phyloP scores from a whole-genome alignment of 2,113 vertebrate genomes.

The Lates calcarifer region DNA sequence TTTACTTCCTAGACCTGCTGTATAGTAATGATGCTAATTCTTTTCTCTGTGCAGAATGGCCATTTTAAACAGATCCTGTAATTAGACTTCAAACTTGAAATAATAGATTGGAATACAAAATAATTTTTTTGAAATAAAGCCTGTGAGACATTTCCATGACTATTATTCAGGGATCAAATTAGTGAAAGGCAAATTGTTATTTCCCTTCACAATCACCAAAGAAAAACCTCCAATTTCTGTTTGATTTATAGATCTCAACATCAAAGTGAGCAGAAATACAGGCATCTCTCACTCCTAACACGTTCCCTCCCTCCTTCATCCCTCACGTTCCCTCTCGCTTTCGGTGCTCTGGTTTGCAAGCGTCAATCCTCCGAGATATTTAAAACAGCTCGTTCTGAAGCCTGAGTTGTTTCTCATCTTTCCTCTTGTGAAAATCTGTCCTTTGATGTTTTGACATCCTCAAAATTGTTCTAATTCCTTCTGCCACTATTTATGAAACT shows the following conservation, averaged over 20 bases:
- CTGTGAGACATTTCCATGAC: background rate
- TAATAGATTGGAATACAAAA: slow-evolving; percentile 23
- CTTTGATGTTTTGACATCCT: slow-evolving; percentile 61
- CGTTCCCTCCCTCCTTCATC: background rate
- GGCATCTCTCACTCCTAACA: slow-evolving; percentile 8
- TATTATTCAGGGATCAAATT: slow-evolving; percentile 25
- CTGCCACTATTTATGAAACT: slow-evolving; percentile 57
- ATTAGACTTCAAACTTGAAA: slow-evolving; percentile 39
- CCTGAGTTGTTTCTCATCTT: slow-evolving; percentile 45
- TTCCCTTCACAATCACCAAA: slow-evolving; percentile 3
- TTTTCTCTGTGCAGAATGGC: slow-evolving; percentile 14
- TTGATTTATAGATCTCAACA: slow-evolving; percentile 5
- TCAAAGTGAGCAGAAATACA: slow-evolving; percentile 41
- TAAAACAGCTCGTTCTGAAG: slow-evolving; percentile 35
- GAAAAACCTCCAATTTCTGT: slow-evolving; percentile 13
- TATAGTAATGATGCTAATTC: slow-evolving; percentile 39
- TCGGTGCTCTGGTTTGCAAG: slow-evolving; percentile 10
- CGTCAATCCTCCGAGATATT: slow-evolving; percentile 53
- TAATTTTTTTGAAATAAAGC: background rate
- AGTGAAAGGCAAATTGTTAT: background rate
- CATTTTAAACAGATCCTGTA: slow-evolving; percentile 39
- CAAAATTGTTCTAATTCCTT: slow-evolving; percentile 56
- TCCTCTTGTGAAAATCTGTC: slow-evolving; percentile 39
- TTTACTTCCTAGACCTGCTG: slow-evolving; percentile 19
- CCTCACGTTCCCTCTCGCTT: background rate